Percentiles rank a stretch among this genome's conserved stretches.
These are phyloP conservation scores for Eleutherodactylus coqui DNA, from an alignment of 2,797 vertebrate genomes.

Conservation along the genomic window DNA sequence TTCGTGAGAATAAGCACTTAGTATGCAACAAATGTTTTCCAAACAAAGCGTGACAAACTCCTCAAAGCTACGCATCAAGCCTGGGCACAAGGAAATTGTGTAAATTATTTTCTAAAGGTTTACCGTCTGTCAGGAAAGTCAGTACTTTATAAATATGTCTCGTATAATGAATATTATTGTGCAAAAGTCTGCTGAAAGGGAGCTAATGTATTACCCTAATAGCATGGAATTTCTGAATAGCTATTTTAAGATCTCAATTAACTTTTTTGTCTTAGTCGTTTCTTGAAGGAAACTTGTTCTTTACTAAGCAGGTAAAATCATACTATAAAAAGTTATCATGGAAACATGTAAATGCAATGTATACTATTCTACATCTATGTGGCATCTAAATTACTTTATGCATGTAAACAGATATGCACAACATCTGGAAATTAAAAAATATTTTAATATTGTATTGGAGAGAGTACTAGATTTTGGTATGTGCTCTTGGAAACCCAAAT, in stretches of 20 bases:
- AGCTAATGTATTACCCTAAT: conserved; percentile 17
- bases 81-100: neutral
- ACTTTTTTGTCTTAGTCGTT: conserved; percentile 12
- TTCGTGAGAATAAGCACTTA: too few species aligned
- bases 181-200: conserved; percentile 1
- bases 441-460: neutral
- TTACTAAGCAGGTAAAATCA: neutral
- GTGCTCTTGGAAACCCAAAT: neutral
- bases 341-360: neutral
- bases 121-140: neutral
- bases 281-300: neutral
- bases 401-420: neutral
- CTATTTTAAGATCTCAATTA: conserved; percentile 24
- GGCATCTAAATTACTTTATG: neutral
- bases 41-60: neutral
- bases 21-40: neutral
- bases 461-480: neutral
- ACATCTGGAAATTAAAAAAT: neutral
- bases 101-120: conserved; percentile 7
- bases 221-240: conserved; percentile 9
- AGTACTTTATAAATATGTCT: conserved; percentile 17
- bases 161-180: conserved; percentile 5
- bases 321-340: neutral
- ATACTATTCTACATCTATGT: neutral
- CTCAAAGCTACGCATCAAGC: neutral